These are phyloP conservation scores for Drosophila subobscura DNA, from an alignment of 1,140 invertebrate species.

Conservation along the genomic window DNA sequence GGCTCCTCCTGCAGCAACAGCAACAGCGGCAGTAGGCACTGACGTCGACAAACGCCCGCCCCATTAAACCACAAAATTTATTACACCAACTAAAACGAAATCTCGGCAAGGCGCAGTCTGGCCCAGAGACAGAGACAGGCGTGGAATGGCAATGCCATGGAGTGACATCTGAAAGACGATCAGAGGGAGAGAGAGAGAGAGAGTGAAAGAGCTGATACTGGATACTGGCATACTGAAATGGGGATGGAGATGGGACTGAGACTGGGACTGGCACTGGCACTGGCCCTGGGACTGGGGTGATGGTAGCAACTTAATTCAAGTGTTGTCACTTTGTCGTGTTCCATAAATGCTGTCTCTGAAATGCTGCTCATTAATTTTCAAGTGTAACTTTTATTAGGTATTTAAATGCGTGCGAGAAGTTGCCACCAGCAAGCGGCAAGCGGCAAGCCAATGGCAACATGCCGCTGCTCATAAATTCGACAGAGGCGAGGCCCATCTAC, in stretches of 20 bases:
- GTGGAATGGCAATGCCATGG: constrained; percentile 36
- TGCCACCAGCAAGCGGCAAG: constrained; percentile 43
- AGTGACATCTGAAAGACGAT: constrained; percentile 57
- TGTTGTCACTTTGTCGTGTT: constrained; percentile 80
- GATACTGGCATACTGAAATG: not conserved
- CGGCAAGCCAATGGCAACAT: constrained; percentile 75
- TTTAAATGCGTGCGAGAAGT: constrained; percentile 79
- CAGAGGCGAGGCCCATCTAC: constrained; percentile 4
- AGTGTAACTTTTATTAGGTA: constrained; percentile 82
- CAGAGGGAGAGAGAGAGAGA: constrained; percentile 19
- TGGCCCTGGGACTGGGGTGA: constrained; percentile 5
- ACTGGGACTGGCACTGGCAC: constrained; percentile 14
- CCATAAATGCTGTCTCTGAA: constrained; percentile 70
- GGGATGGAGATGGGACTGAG: constrained; percentile 14
- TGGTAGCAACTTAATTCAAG: constrained; percentile 77
- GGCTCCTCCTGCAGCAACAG: constrained; percentile 1
- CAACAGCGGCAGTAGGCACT: not conserved
- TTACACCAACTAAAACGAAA: constrained; percentile 80
- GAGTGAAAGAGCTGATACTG: too few species aligned
- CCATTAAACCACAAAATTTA: constrained; percentile 83
- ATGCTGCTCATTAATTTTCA: constrained; percentile 81
- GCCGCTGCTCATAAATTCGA: constrained; percentile 76
- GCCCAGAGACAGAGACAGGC: constrained; percentile 26
- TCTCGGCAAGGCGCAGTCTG: constrained; percentile 57
- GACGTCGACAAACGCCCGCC: constrained; percentile 67